Evolutionary conservation across 2,113 vertebrate genomes (phyloP), one percentile per base, ranked within the genome.

Genomic region (Chloropsis cyanopogon): DNA sequence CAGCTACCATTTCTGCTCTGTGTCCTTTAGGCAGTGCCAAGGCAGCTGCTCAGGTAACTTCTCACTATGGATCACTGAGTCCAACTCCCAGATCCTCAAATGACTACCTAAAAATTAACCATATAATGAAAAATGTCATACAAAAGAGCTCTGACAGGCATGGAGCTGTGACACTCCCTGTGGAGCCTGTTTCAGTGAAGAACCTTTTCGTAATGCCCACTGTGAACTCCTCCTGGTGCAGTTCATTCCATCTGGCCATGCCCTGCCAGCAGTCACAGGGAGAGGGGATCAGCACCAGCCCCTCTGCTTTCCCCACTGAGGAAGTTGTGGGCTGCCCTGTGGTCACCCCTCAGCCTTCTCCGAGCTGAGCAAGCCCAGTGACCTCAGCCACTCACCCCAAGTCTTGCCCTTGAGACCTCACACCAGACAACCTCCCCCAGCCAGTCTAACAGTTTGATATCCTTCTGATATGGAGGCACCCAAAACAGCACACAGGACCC

Each of bases 221-320:
- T 9, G 37, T 59, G 54, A 64, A 11, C 6, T n/a, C 23, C 24
- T 25, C 7, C 44, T 24, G 22, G 23, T 1, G 0, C 12, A 52
- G 11, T 7, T n/a, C 33, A 11, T 52, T 52, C 42, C 57, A 22
- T 6, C 7, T 60, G 16, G 50, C 59, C 7, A 0, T 16, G 7
- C 42, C 16, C 12, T 29, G 31, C 6, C 33, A 59, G 59, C 37
- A 64, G 37, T 14, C 57, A 71, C 39, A 83, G 47, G 47, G 6
- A 23, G 16, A 12, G 37, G 28, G 24, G 19, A 47, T 21, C 63
- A 82, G 28, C 29, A 16, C 9, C 22, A 42, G 8, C 5, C 8
- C 4, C 20, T 65, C 24, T 1, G 1, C 33, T 19, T 10, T 3
- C 7, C 5, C 0, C 42, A 6, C 1, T 49, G 18, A 72, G 19